Conservation (phyloP, 2,113 vertebrate species). For the Microcebus tavaratra region DNA sequence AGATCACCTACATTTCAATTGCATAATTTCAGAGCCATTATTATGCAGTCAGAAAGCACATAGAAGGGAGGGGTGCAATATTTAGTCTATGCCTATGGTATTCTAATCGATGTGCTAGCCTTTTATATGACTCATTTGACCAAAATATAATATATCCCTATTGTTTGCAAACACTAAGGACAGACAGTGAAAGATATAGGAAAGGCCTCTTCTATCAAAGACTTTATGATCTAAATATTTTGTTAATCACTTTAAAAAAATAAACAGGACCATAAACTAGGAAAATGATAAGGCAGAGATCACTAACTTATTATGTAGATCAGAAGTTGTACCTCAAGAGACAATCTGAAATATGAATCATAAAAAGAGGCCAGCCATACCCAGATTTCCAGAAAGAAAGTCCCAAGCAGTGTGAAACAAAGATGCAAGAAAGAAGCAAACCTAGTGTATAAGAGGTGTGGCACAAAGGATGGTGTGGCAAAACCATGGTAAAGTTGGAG, state of each 20-base stretch:
- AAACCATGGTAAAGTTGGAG: not conserved
- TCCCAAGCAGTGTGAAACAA: not conserved
- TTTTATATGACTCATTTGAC: not conserved
- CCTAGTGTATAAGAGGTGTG: not conserved
- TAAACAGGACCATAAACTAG: not conserved
- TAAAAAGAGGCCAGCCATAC: not conserved
- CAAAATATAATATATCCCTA: not conserved
- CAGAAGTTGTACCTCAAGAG: not conserved
- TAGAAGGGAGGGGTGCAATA: not conserved
- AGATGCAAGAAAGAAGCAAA: not conserved
- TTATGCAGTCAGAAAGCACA: not conserved
- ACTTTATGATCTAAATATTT: not conserved
- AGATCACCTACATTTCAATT: not conserved
- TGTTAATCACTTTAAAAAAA: not conserved
- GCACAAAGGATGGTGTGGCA: not conserved
- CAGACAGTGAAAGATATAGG: not conserved
- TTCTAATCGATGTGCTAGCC: not conserved
- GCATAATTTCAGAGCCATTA: not conserved
- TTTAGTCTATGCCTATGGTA: not conserved
- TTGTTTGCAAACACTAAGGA: not conserved
- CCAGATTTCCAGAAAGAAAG: not conserved
- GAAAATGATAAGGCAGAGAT: not conserved
- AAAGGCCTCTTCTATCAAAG: not conserved
- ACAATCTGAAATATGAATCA: not conserved
- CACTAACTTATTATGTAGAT: not conserved